Evolutionary conservation across 92 coral and sea anemone species (phyloP), one percentile per base, ranked within the genome.

Genomic region (Bergia sp.): DNA sequence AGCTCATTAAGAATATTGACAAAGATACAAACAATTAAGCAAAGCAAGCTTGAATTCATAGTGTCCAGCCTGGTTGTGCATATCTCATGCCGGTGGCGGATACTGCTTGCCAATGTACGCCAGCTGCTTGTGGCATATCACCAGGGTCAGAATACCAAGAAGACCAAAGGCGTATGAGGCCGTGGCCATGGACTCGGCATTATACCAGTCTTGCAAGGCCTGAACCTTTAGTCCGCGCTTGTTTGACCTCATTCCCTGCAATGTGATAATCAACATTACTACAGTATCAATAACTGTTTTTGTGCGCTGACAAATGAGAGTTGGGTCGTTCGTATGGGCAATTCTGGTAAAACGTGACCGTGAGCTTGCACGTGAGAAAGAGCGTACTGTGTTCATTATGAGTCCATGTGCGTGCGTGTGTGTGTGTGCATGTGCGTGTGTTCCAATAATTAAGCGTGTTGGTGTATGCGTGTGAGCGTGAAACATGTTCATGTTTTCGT

Each of bases 91-190:
- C 15, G 47, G 87, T 10, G 87, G 87, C 21, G 87, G 87, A 38
- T 84, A 84, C 79, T 84, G 44, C 37, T 72, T 7, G 58, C 87
- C 87, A 42, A 84, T 18, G 5, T 84, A 84, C 8, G 87, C 78
- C 67, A 84, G 39, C 64, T 84, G 87, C 87, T 84, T 84, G 16
- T 84, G 87, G 66, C 87, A 84, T 72, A 84, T 84, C 9, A 84
- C 38, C 4, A 84, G 15, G 3, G 87, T 84, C 29, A 84, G 65
- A 29, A 84, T 71, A 12, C 77, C 87, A 66, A 84, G 77, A 55
- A 84, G 29, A 7, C 87, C 87, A 50, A 84, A 84, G 39, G 87
- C 49, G 21, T 84, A 84, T 6, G 87, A 84, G 0, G 87, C 74
- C 0, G 87, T 84, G 1, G 87, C 87, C 64, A 84, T 37, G 5